Evolutionary conservation across 2,888 invertebrate genomes (phyloP).

Genomic region (Eugnorisma glareosa): DNA sequence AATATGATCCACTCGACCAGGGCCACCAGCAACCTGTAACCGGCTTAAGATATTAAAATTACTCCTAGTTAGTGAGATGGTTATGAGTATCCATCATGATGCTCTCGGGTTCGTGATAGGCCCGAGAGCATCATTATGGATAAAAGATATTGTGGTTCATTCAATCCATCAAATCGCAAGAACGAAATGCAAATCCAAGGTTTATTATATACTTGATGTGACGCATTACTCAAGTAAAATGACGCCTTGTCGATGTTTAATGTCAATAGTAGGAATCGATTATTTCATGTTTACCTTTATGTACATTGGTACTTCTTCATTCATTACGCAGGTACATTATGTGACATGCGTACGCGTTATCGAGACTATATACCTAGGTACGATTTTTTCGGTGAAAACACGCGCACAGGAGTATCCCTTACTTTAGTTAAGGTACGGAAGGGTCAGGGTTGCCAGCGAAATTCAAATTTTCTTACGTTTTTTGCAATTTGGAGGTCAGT

Average conservation of each 20-base stretch:
- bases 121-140: neutral
- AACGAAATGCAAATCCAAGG: neutral
- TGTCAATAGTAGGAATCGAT: slow-evolving; percentile 13
- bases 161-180: neutral
- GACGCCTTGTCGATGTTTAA: neutral
- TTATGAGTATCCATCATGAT: too few relatives aligned
- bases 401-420: neutral
- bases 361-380: neutral
- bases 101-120: too few relatives aligned
- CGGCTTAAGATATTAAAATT: neutral
- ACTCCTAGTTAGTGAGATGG: neutral
- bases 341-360: neutral
- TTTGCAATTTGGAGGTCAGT: too few relatives aligned
- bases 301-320: neutral
- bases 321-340: neutral
- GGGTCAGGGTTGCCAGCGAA: too few relatives aligned
- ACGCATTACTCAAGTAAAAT: slow-evolving; percentile 13
- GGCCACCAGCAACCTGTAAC: neutral
- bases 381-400: neutral
- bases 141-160: neutral
- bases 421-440: too few relatives aligned
- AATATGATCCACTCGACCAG: slow-evolving; percentile 9
- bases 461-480: too few relatives aligned
- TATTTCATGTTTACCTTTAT: slow-evolving; percentile 7
- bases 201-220: neutral